A percentile compares a stretch with the other conserved stretches of the same genome.
Conservation (phyloP, 2,113 vertebrate species). For the Grantiella picta region DNA sequence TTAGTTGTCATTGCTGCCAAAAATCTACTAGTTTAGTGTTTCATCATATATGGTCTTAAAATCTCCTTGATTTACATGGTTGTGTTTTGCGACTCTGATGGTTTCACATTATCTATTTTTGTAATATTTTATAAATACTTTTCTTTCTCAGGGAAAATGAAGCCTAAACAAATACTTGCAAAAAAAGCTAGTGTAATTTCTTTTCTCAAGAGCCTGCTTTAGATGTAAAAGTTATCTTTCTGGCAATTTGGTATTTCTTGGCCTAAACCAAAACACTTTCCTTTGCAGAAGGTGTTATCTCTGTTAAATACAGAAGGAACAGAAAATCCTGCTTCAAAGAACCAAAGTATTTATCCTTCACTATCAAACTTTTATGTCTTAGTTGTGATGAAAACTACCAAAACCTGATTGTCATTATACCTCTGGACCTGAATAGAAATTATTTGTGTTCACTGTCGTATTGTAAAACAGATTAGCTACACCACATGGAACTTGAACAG, state of each 20-base stretch:
- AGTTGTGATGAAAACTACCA: neutral
- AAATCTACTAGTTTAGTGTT: neutral
- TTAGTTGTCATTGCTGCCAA: neutral
- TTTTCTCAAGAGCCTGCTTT: neutral
- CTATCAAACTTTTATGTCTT: neutral
- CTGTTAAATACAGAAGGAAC: neutral
- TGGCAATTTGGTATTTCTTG: neutral
- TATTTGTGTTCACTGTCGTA: fast-evolving
- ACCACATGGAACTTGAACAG: neutral
- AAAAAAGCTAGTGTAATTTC: fast-evolving
- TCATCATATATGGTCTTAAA: neutral
- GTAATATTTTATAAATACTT: neutral
- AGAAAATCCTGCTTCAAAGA: neutral
- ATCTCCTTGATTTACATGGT: neutral
- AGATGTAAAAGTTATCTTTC: neutral
- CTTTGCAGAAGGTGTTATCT: neutral
- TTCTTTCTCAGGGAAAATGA: neutral
- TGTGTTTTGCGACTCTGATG: neutral
- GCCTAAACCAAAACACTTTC: neutral
- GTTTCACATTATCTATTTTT: neutral
- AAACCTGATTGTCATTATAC: neutral
- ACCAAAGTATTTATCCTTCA: neutral
- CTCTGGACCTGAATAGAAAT: neutral
- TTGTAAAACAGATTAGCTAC: neutral
- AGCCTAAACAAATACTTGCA: neutral